phyloP scores from a whole-genome alignment of 1,140 invertebrate species.

The Platyura marginata region DNA sequence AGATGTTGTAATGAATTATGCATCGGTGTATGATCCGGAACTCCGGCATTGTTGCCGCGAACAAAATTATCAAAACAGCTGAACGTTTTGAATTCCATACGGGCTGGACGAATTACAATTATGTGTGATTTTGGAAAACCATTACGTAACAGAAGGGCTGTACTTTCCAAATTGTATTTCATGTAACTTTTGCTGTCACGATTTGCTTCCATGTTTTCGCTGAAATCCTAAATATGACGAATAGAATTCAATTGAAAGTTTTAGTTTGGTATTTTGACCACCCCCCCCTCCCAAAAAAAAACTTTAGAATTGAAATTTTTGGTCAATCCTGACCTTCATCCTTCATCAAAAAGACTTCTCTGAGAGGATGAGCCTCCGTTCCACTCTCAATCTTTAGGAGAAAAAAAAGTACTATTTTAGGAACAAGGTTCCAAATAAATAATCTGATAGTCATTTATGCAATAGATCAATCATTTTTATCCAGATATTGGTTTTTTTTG shows the following conservation, averaged over 20 bases:
- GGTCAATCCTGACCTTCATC: too few species aligned
- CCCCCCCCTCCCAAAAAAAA: too few species aligned
- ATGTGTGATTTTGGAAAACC: slow-evolving; percentile 52
- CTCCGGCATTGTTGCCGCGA: slow-evolving; percentile 48
- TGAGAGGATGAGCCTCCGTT: too few species aligned
- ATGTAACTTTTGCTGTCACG: slow-evolving; percentile 49
- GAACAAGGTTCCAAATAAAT: too few species aligned
- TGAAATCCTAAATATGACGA: slow-evolving; percentile 42
- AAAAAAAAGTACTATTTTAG: too few species aligned
- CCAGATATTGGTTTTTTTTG: too few species aligned
- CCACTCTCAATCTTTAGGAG: too few species aligned
- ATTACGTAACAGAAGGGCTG: slow-evolving; percentile 39
- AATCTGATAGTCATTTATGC: too few species aligned
- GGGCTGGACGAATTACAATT: slow-evolving; percentile 50
- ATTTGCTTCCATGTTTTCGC: slow-evolving; percentile 58
- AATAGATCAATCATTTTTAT: too few species aligned
- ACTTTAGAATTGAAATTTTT: too few species aligned
- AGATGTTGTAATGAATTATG: slow-evolving; percentile 49
- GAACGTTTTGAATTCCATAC: slow-evolving; percentile 64
- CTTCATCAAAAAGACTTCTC: too few species aligned
- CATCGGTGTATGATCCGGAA: slow-evolving; percentile 48
- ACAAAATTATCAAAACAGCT: slow-evolving; percentile 81
- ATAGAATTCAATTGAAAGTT: neutral
- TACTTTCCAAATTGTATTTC: slow-evolving; percentile 61
- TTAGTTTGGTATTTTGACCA: neutral